These are phyloP conservation scores for Nesometra sesokonis DNA, from an alignment of 35 echinoderm and acorn worm species.

Conservation along the genomic window DNA sequence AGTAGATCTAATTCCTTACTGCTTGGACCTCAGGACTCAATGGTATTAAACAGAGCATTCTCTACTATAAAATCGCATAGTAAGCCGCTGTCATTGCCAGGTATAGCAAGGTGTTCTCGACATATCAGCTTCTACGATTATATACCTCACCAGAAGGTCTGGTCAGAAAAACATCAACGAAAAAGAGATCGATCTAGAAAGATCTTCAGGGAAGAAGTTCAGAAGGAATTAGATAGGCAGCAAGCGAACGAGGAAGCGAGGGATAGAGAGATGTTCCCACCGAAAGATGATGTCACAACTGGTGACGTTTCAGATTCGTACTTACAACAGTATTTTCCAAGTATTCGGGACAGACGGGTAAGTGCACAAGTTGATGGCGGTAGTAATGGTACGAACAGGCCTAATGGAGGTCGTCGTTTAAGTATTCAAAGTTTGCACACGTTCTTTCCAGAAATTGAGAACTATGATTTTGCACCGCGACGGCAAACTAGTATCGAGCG, in stretches of 20 bases:
- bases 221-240: not conserved
- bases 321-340: not conserved
- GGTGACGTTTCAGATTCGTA: not conserved
- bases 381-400: not conserved
- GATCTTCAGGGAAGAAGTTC: not conserved
- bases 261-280: not conserved
- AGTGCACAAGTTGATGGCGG: not conserved
- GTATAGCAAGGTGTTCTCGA: not conserved
- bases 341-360: not conserved
- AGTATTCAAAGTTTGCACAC: not conserved
- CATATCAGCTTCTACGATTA: not conserved
- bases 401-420: too few relatives aligned
- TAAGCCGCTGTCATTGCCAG: not conserved
- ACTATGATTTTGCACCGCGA: not conserved
- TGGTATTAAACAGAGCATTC: not conserved
- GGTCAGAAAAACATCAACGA: not conserved
- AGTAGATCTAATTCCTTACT: not conserved
- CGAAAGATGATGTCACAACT: not conserved
- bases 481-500: not conserved
- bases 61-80: not conserved
- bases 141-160: not conserved
- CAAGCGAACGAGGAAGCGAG: not conserved
- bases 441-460: not conserved
- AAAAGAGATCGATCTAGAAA: not conserved
- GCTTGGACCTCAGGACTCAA: not conserved